Conservation (phyloP, 37 sponge, comb jelly and placozoan genomes). For the Crambe crambe region DNA sequence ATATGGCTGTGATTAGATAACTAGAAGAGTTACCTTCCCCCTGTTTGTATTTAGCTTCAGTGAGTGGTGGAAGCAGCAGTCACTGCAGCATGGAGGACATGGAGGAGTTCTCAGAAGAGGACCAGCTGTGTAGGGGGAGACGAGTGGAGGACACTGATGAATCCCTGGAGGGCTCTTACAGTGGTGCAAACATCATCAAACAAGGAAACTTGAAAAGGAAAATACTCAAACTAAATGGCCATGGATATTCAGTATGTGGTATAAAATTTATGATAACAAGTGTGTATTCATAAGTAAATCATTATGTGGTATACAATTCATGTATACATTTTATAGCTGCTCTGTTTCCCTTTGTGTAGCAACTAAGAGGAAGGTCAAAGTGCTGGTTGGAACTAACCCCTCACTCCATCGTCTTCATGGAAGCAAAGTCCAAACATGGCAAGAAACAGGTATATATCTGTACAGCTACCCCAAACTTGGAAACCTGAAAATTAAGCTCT, state of each 20-base stretch:
- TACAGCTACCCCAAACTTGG: too few species aligned
- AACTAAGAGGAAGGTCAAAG: slow-evolving; percentile 32
- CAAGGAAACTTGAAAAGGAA: slow-evolving; percentile 14
- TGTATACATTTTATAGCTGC: neutral
- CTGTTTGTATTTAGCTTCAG: slow-evolving; percentile 2
- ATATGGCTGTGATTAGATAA: too few species aligned
- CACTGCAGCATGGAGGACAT: neutral
- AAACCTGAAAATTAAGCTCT: too few species aligned
- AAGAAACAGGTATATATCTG: slow-evolving; percentile 11
- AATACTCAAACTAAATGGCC: neutral
- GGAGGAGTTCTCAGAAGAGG: neutral
- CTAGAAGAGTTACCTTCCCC: too few species aligned
- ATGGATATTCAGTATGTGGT: neutral
- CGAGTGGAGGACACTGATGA: neutral
- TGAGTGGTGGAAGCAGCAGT: slow-evolving; percentile 8
- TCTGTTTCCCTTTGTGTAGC: neutral
- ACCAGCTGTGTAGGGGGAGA: neutral
- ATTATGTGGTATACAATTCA: neutral
- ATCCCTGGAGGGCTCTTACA: neutral
- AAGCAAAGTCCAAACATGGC: slow-evolving; percentile 26
- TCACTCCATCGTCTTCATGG: slow-evolving; percentile 21
- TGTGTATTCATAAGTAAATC: neutral
- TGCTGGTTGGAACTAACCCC: slow-evolving; percentile 47
- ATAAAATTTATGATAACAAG: neutral
- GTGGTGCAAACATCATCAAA: neutral